phyloP scores from a whole-genome alignment of 2,797 vertebrate genomes.

The Coendou prehensilis region DNA sequence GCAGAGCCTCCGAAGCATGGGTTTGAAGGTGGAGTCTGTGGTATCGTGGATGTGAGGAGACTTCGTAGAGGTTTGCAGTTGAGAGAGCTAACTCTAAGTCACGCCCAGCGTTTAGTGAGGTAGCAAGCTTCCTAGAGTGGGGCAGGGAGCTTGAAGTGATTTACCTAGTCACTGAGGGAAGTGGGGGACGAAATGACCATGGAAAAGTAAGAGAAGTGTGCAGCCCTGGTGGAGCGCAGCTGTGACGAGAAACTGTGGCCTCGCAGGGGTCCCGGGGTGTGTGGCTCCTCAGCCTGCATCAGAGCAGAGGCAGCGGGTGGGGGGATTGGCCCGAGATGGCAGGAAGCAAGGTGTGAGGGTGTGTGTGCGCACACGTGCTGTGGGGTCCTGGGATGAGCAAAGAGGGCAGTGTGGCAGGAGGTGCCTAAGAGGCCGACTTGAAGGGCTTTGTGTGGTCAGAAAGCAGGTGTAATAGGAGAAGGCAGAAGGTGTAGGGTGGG shows the following conservation, averaged over 20 bases:
- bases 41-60: background rate
- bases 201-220: background rate
- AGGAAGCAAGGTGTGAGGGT: background rate
- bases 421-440: background rate
- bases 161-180: background rate
- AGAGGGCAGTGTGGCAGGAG: background rate
- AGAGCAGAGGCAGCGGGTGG: background rate
- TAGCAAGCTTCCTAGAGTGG: background rate
- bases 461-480: background rate
- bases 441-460: background rate
- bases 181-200: background rate
- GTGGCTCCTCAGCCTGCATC: background rate
- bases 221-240: background rate
- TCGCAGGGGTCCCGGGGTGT: background rate
- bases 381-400: background rate
- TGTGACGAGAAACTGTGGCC: background rate
- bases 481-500: background rate
- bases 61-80: background rate
- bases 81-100: background rate
- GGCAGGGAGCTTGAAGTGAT: background rate
- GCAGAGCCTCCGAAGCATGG: background rate
- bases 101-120: background rate
- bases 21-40: background rate
- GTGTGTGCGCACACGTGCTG: accelerated
- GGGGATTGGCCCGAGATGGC: background rate